Evolutionary conservation across 2,888 invertebrate species (phyloP).

Genomic region (Athripsodes cinereus): DNA sequence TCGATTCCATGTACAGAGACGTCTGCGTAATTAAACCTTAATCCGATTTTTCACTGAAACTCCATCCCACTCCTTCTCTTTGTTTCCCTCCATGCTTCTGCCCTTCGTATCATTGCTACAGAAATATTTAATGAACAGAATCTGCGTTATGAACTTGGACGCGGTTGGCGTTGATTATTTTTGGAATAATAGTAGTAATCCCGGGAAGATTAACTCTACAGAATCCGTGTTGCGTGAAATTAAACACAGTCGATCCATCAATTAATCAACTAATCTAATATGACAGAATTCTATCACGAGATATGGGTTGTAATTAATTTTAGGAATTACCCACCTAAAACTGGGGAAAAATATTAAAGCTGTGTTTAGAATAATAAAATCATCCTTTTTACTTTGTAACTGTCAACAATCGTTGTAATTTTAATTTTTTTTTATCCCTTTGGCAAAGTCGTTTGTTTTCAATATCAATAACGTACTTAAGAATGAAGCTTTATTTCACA

Average conservation of each 20-base stretch:
- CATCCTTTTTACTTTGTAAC: too few relatives aligned
- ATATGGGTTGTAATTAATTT: background rate
- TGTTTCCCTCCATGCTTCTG: background rate
- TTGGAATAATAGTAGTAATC: background rate
- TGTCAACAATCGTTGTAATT: too few relatives aligned
- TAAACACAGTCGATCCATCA: background rate
- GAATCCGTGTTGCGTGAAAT: background rate
- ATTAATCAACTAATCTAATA: background rate
- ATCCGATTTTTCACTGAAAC: background rate
- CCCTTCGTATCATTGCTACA: background rate
- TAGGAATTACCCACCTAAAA: background rate
- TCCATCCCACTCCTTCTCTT: background rate
- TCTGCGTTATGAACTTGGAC: background rate
- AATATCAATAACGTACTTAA: too few relatives aligned
- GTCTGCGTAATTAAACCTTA: background rate
- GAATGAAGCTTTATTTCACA: too few relatives aligned
- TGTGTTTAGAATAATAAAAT: too few relatives aligned
- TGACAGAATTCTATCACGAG: background rate
- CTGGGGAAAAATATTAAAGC: too few relatives aligned
- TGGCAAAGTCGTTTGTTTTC: too few relatives aligned
- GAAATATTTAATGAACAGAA: background rate
- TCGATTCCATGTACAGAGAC: too few relatives aligned
- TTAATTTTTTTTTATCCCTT: too few relatives aligned
- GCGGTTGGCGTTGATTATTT: background rate
- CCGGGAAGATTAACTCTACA: background rate